Evolutionary conservation across 2,113 vertebrate species (phyloP).

Genomic region (Callopanchax toddi): DNA sequence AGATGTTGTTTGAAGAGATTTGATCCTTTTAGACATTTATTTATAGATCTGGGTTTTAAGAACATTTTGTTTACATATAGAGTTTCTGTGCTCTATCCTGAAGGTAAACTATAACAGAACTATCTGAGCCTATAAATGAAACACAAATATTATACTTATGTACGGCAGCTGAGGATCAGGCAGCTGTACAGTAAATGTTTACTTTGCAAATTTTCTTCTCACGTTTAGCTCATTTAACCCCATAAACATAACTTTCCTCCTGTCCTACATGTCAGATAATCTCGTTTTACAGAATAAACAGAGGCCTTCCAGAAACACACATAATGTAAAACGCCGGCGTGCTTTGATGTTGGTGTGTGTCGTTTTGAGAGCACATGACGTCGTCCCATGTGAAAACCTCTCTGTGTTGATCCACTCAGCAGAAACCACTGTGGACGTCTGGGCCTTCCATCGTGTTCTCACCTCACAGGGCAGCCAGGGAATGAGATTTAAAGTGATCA

Average conservation of each 20-base stretch:
- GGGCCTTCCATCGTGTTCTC: constrained; percentile 6
- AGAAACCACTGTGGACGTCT: constrained; percentile 38
- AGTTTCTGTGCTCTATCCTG: background rate
- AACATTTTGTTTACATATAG: background rate
- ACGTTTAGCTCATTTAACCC: background rate
- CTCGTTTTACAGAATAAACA: constrained; percentile 42
- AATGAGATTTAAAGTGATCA: constrained; percentile 19
- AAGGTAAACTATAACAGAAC: background rate
- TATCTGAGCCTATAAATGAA: background rate
- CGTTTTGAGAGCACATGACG: constrained; percentile 47
- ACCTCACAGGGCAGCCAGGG: constrained; percentile 11
- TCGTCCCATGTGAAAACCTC: constrained; percentile 50
- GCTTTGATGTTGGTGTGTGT: constrained; percentile 37
- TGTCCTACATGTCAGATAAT: constrained; percentile 26
- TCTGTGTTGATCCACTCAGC: constrained; percentile 48
- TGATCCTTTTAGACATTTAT: background rate
- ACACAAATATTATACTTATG: too few relatives aligned
- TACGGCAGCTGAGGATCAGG: too few relatives aligned
- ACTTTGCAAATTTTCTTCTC: background rate
- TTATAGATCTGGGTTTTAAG: background rate
- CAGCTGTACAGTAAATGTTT: background rate
- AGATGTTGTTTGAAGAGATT: background rate
- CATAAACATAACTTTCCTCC: constrained; percentile 18
- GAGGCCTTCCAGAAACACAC: constrained; percentile 28
- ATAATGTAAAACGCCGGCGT: constrained; percentile 20